These are phyloP conservation scores for Mesembrinibis cayennensis DNA, from an alignment of 2,113 vertebrate species.

Conservation along the genomic window DNA sequence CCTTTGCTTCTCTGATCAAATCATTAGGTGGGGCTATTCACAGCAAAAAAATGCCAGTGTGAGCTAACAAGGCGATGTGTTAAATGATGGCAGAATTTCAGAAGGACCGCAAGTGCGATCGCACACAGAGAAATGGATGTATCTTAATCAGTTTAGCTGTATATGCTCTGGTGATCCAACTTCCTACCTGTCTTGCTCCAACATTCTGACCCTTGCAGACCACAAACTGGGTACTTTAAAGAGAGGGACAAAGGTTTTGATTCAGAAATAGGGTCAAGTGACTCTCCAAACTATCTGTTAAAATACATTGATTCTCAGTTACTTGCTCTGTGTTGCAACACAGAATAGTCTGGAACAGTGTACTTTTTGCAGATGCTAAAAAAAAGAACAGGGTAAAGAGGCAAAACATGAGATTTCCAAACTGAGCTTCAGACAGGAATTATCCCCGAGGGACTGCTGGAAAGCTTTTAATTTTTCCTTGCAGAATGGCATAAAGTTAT, in stretches of 20 bases:
- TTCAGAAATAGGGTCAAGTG: neutral
- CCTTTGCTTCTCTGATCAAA: neutral
- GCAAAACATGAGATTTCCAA: neutral
- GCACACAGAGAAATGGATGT: neutral
- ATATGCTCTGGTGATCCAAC: neutral
- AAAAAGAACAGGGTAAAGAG: neutral
- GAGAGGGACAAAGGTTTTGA: neutral
- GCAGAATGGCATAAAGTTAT: neutral
- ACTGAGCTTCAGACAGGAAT: neutral
- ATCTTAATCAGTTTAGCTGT: neutral
- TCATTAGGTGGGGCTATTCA: neutral
- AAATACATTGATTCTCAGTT: neutral
- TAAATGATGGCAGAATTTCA: neutral
- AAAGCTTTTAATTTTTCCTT: neutral
- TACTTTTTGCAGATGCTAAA: neutral
- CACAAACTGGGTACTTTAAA: neutral
- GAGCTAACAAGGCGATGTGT: neutral
- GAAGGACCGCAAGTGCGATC: neutral
- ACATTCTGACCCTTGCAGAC: neutral
- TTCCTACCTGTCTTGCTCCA: neutral
- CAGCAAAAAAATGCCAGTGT: neutral
- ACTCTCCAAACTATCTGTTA: neutral
- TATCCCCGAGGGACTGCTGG: neutral
- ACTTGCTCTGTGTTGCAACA: neutral
- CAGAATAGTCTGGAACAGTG: neutral